A percentile compares a stretch with the other conserved stretches of the same genome.
phyloP scores from a whole-genome alignment of 1,140 invertebrate species.

The Panonychus citri region DNA sequence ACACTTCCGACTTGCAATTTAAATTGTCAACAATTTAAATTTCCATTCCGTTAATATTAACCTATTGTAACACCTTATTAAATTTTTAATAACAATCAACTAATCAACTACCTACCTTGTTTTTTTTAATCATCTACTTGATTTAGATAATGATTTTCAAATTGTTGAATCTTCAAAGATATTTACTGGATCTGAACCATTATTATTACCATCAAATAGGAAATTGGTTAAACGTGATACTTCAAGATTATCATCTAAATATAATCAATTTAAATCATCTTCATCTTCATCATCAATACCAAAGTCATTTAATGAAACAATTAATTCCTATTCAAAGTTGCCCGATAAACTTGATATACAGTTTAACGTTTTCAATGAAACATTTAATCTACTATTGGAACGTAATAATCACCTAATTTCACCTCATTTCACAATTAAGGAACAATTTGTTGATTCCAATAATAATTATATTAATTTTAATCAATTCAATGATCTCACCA shows the following conservation, averaged over 20 bases:
- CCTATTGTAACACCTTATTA: too few species aligned
- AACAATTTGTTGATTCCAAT: neutral
- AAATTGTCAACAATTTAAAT: too few species aligned
- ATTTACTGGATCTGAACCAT: too few species aligned
- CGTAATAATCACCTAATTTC: constrained; percentile 3
- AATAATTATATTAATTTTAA: neutral
- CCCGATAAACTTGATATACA: neutral
- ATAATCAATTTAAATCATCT: neutral
- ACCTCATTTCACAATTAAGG: constrained; percentile 3
- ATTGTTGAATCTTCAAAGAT: too few species aligned
- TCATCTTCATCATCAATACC: neutral
- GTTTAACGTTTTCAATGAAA: constrained; percentile 2
- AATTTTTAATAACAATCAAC: too few species aligned
- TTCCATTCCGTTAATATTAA: too few species aligned
- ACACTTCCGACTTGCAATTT: too few species aligned
- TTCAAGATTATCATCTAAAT: neutral
- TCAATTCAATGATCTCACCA: neutral
- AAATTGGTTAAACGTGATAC: neutral
- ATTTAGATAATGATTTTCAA: too few species aligned
- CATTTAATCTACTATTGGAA: neutral
- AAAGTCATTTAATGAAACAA: neutral
- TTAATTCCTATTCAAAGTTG: neutral
- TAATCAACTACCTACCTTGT: too few species aligned
- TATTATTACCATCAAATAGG: too few species aligned
- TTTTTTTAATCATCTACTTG: too few species aligned